These are phyloP conservation scores for Tamandua tetradactyla DNA, from an alignment of 2,797 vertebrate species.

Conservation along the genomic window DNA sequence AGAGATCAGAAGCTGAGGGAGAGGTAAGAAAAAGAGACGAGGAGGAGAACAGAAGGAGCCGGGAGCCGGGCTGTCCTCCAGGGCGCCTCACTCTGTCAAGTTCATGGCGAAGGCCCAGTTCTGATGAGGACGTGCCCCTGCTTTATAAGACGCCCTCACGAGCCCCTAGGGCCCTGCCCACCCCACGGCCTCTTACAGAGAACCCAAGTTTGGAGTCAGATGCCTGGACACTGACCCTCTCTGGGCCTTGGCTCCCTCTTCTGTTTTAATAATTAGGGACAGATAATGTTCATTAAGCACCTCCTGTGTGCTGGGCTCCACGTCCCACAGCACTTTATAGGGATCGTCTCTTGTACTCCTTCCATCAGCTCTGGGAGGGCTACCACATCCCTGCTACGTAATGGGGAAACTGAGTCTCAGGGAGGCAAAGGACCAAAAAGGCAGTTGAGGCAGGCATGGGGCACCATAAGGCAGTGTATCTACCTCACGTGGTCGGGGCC, in stretches of 20 bases:
- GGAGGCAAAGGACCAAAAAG: not conserved
- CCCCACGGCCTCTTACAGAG: not conserved
- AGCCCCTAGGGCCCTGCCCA: no score
- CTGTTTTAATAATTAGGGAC: no score
- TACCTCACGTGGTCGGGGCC: not conserved
- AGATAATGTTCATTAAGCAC: not conserved
- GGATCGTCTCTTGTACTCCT: not conserved
- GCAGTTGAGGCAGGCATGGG: not conserved
- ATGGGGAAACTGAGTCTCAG: constrained; percentile 24
- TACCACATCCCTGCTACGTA: not conserved
- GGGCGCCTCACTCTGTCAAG: fast-evolving
- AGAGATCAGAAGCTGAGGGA: not conserved
- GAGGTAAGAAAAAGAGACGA: not conserved
- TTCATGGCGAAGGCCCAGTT: not conserved
- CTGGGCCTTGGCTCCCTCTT: not conserved
- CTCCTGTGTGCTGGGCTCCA: not conserved
- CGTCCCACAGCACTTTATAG: not conserved
- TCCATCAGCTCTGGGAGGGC: not conserved
- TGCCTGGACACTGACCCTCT: not conserved
- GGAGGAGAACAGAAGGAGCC: not conserved
- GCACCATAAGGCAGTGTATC: not conserved
- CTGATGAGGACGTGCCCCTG: not conserved
- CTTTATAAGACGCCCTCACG: not conserved
- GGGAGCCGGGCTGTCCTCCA: not conserved
- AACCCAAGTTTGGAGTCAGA: not conserved